Evolutionary conservation across 2,888 invertebrate genomes (phyloP), one percentile per base, ranked within the genome.

Genomic region (Tetranychus truncatus): DNA sequence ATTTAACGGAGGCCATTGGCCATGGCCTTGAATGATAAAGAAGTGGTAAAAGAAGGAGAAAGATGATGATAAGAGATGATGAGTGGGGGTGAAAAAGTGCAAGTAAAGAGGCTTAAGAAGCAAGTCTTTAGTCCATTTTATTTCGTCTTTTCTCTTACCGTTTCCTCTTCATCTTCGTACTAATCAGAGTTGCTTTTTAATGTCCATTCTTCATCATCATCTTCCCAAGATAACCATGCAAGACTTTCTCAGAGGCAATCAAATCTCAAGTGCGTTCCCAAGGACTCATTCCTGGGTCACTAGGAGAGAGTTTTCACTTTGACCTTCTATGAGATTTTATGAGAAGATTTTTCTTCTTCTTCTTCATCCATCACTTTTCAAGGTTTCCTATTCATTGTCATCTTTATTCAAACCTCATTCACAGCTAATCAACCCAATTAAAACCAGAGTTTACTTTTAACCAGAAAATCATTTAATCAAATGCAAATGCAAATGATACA

Each of bases 11-110:
- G 55, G 55, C 55, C 55, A 20, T 69, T 20, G 34, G 21, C 69
- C 21, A 24, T 69, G 69, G 69, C 69, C 69, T 24, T 69, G 69
- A 69, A 24, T 69, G n/a, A 15, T 2, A 18, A 24, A 69, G 69
- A 69, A 24, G 34, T 11, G 11, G 69, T 15, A 55, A 55, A 55
- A 69, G 69, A n/a, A 24, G 8, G 66, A 69, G 69, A n/a, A 69
- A 69, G 69, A 24, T 20, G 69, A 69, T 20, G 34, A 24, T 20
- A n/a, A 69, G 69, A n/a, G n/a, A 11, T 9, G n/a, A 18, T 24
- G n/a, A 69, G 69, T 24, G 69, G 11, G 21, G 69, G 34, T 15
- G 69, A 24, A 24, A 69, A n/a, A 18, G 20, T 18, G 66, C 18
- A 11, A 15, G n/a, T 5, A 18, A 69, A 69, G 69, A n/a, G n/a